Evolutionary conservation across 1,140 invertebrate genomes (phyloP), one percentile per base, ranked within the genome.

Genomic region (Drosophila burlai): DNA sequence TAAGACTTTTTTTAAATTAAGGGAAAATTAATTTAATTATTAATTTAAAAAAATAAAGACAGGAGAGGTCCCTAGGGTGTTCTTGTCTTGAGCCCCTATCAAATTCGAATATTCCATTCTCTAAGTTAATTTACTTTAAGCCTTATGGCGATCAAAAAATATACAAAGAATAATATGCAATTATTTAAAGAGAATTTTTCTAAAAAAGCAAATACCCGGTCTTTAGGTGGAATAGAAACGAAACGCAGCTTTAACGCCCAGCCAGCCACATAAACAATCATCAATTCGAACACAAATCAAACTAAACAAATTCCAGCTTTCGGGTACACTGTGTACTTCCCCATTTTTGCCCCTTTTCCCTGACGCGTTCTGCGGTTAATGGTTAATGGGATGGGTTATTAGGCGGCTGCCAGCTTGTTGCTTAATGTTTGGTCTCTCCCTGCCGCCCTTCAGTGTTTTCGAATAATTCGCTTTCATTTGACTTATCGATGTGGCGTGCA

Each of bases 401-500:
- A 43, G 54, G 18, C 38, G 38, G 15, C 36, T n/a, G 43, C 34
- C 52, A 61, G 74, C 72, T 76, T 60, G 73, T 76, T 76, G 54
- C 63, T 68, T 76, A 67, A 59, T 61, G 62, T 21, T 77, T 47
- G 38, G 60, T 38, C 62, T 47, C 54, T 47, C 5, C 29, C 4
- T 18, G 29, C 49, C 49, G 18, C 45, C 46, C 61, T 21, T 43
- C 34, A 15, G 8, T 47, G 13, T 10, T n/a, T 24, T n/a, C 26
- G 29, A 55, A 55, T 40, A 40, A 47, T 34, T 81, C 63, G 34
- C 50, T 52, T 55, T 72, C 65, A 58, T 71, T 71, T 73, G 43
- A 73, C 58, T 69, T 83, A 72, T 83, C 81, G 76, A 57, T 50
- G 57, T 68, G 50, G 83, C 80, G 83, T 87, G 83, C 80, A 87